Evolutionary conservation across 2,888 invertebrate species (phyloP), one percentile per base, ranked within the genome.

Genomic region (Cerastoderma edule): DNA sequence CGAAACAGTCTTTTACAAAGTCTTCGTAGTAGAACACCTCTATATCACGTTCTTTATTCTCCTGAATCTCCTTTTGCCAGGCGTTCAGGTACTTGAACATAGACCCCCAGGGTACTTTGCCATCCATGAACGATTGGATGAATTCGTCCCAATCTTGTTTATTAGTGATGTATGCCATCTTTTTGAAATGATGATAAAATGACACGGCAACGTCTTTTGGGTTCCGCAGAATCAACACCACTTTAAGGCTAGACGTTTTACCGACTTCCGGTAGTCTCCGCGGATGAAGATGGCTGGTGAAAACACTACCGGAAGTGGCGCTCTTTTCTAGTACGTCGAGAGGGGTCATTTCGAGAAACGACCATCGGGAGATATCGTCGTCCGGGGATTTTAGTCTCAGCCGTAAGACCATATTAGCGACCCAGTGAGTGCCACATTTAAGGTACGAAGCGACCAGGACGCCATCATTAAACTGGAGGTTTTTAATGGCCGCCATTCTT

Each of bases 131-230:
- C 22, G 22, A 22, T 1, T 60, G 10, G 2, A 60, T 6, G 27
- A 60, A 60, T 24, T 60, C 60, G 19, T 39, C 33, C 60, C 60
- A 60, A 24, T 60, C 60, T 22, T 60, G 60, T 24, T 66, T 50
- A n/a, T 28, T 50, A 1, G 2, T 3, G 8, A 48, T 6, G 32
- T 22, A 19, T n/a, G 32, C 24, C 30, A 53, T 48, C 2, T 33
- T 53, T 22, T 50, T 66, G 50, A 50, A 24, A 32, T 50, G 53
- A 66, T 66, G 66, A 53, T 33, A 66, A 22, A 10, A 66, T 16
- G 66, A 66, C 4, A 66, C 66, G 1, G 33, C 66, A n/a, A 53
- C 50, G 22, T 66, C 66, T 50, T 66, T 66, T 1, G 66, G 66
- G 27, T 66, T 66, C n/a, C 66, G 66, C 33, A 66, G 22, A 1